These are phyloP conservation scores for Calephelis virginiensis DNA, from an alignment of 1,140 invertebrate genomes.

Conservation along the genomic window DNA sequence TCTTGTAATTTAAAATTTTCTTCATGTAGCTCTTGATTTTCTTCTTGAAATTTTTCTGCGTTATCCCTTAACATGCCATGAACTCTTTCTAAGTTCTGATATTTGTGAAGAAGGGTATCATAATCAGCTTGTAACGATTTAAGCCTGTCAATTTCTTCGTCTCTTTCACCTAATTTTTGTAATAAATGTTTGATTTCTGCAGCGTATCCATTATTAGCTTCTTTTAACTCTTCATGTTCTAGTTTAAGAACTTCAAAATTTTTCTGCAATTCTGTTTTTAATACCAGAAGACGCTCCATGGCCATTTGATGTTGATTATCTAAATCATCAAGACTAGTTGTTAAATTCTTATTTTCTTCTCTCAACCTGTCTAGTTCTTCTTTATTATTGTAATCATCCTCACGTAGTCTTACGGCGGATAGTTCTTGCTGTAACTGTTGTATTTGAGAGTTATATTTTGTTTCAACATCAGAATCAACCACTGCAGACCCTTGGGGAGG, in stretches of 20 bases:
- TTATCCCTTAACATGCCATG: slow-evolving; percentile 69
- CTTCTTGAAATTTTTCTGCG: slow-evolving; percentile 70
- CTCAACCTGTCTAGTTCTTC: slow-evolving; percentile 57
- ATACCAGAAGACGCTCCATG: slow-evolving; percentile 80
- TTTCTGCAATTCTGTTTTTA: slow-evolving; percentile 83
- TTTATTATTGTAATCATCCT: slow-evolving; percentile 39
- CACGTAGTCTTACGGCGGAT: slow-evolving; percentile 62
- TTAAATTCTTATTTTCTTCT: slow-evolving; percentile 79
- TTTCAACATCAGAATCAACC: slow-evolving; percentile 46
- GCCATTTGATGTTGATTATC: slow-evolving; percentile 85
- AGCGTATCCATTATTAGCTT: slow-evolving; percentile 72
- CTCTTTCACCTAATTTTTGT: slow-evolving; percentile 72
- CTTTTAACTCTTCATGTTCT: slow-evolving; percentile 78
- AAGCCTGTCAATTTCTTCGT: slow-evolving; percentile 57
- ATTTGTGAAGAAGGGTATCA: slow-evolving; percentile 69
- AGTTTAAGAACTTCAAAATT: slow-evolving; percentile 79
- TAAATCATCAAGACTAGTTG: slow-evolving; percentile 83
- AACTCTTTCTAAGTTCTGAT: slow-evolving; percentile 71
- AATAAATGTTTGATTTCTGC: slow-evolving; percentile 68
- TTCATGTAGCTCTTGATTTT: slow-evolving; percentile 75
- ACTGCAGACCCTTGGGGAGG: slow-evolving; percentile 43
- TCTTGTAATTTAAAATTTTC: slow-evolving; percentile 75
- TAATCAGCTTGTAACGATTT: slow-evolving; percentile 52
- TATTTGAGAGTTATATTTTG: slow-evolving; percentile 57
- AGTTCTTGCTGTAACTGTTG: slow-evolving; percentile 61